Percentiles rank a stretch among this genome's conserved stretches.
Conservation (phyloP, 2,113 vertebrate species). For the Ciconia maguari region DNA sequence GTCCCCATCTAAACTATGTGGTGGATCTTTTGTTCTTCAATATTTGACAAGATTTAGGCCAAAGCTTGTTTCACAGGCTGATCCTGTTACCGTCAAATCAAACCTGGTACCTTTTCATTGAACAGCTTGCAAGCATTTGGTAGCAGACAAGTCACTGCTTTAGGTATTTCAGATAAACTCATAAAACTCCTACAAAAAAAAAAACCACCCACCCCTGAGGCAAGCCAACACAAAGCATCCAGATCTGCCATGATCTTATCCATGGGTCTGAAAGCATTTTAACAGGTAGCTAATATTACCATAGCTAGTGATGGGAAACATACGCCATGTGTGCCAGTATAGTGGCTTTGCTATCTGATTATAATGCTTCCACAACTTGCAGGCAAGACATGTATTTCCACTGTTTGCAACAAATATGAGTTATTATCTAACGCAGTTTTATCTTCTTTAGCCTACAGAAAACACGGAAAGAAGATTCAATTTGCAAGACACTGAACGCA, state of each 20-base stretch:
- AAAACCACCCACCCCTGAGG: background rate
- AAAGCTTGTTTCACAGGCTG: background rate
- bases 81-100: background rate
- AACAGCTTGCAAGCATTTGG: background rate
- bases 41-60: background rate
- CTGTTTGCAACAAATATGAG: background rate
- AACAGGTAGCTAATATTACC: background rate
- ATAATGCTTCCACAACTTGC: background rate
- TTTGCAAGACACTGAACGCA: background rate
- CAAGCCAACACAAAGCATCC: background rate
- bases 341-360: background rate
- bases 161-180: background rate
- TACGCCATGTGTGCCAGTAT: background rate
- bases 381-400: background rate
- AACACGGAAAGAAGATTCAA: background rate
- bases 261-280: background rate
- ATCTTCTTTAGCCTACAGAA: background rate
- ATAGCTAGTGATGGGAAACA: background rate
- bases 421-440: background rate
- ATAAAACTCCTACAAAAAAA: too few relatives aligned
- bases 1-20: background rate
- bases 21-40: background rate
- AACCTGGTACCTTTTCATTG: background rate
- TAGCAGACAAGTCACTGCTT: background rate
- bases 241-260: background rate